Evolutionary conservation across 2,888 invertebrate genomes (phyloP).

Genomic region (Mesoligia furuncula): DNA sequence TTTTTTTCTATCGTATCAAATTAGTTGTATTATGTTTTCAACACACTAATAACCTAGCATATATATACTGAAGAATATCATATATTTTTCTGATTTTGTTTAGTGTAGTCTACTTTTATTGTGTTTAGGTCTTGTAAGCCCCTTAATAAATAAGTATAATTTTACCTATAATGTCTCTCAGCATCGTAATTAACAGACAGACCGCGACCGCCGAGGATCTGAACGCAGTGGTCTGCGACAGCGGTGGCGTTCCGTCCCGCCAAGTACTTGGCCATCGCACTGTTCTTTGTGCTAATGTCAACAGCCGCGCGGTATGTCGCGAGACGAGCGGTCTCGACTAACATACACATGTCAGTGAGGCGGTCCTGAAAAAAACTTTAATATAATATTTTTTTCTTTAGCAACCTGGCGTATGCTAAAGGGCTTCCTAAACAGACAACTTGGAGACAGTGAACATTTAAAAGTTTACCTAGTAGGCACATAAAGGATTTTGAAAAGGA

Average conservation of each 20-base stretch:
- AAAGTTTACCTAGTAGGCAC: no score
- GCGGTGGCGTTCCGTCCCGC: constrained; percentile 93
- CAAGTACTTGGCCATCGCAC: constrained; percentile 94
- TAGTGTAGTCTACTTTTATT: no score
- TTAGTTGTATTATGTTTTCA: no score
- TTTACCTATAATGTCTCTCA: constrained; percentile 92
- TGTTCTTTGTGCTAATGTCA: constrained; percentile 91
- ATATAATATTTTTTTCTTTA: background rate
- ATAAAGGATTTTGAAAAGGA: no score
- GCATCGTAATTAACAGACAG: constrained; percentile 93
- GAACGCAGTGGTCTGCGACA: constrained; percentile 93
- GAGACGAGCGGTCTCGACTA: constrained; percentile 92
- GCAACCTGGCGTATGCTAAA: no score
- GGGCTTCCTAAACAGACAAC: no score
- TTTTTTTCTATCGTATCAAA: no score
- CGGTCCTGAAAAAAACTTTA: constrained; percentile 83
- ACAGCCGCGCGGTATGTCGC: constrained; percentile 93
- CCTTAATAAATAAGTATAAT: background rate
- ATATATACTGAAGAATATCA: no score
- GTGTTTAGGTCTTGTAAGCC: no score
- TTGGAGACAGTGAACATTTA: no score
- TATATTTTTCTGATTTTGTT: no score
- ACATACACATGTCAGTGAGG: constrained; percentile 93
- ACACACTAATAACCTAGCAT: no score
- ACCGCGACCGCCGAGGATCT: constrained; percentile 94